phyloP scores from a whole-genome alignment of 2,888 invertebrate genomes.

The Stenichneumon culpator region DNA sequence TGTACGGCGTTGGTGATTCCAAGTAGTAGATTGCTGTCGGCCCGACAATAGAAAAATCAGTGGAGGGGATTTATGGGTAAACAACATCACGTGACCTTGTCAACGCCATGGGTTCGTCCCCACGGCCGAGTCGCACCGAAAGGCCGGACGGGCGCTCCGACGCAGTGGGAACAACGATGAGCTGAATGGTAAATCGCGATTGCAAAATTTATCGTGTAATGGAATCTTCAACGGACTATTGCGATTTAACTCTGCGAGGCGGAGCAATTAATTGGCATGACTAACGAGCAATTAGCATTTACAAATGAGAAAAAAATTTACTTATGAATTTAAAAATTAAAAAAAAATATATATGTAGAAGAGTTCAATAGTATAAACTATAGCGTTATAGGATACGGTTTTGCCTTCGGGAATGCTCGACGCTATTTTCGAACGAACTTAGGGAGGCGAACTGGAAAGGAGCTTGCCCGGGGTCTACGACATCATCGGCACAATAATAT shows the following conservation, averaged over 20 bases:
- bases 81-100: neutral
- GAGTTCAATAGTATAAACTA: neutral
- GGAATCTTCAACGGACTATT: neutral
- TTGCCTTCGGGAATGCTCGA: neutral
- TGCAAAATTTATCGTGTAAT: neutral
- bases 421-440: neutral
- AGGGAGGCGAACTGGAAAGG: neutral
- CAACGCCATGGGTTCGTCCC: neutral
- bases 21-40: neutral
- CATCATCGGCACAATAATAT: slow-evolving; percentile 35
- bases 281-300: neutral
- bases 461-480: neutral
- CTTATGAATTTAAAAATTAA: neutral
- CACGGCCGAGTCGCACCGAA: neutral
- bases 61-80: neutral
- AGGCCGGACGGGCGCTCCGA: neutral
- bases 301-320: neutral
- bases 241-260: neutral
- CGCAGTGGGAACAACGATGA: neutral
- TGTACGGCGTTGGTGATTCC: neutral
- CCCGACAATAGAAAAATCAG: neutral
- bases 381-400: too few relatives aligned
- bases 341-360: neutral
- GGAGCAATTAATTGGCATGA: neutral
- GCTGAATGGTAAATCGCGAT: neutral